phyloP scores from a whole-genome alignment of 2,113 vertebrate species.

The Prietella phreatophila region DNA sequence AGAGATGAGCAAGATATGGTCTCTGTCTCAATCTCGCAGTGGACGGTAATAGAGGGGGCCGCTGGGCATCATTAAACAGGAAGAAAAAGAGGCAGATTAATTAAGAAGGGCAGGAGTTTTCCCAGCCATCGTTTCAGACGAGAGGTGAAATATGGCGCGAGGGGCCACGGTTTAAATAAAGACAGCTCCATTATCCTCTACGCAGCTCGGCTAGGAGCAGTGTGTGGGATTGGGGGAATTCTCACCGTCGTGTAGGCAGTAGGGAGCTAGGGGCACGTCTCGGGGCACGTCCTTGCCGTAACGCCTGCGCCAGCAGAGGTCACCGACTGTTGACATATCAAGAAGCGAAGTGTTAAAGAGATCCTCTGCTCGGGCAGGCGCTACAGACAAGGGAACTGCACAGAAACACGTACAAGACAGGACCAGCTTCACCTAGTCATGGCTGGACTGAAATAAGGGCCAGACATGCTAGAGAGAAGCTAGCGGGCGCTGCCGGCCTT shows the following conservation, averaged over 20 bases:
- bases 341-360: conserved; percentile 64
- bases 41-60: conserved; percentile 64
- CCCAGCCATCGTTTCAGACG: conserved; percentile 55
- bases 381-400: conserved; percentile 54
- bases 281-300: conserved; percentile 61
- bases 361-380: conserved; percentile 63
- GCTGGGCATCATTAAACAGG: conserved; percentile 68
- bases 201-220: conserved; percentile 1
- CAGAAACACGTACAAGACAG: conserved; percentile 30
- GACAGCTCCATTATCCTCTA: conserved; percentile 51
- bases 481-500: neutral
- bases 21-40: conserved; percentile 49
- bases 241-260: conserved; percentile 63
- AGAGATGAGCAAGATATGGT: conserved; percentile 31
- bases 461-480: neutral
- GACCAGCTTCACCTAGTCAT: neutral
- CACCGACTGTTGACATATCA: conserved; percentile 67
- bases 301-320: conserved; percentile 66
- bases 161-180: conserved; percentile 59
- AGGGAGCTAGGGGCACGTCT: conserved; percentile 59
- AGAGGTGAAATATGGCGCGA: conserved; percentile 55
- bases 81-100: conserved; percentile 69
- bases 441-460: neutral
- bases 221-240: conserved; percentile 39
- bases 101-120: conserved; percentile 65